Evolutionary conservation across 2,888 invertebrate species (phyloP), one percentile per base, ranked within the genome.

Genomic region (Acanthosepion esculentum): DNA sequence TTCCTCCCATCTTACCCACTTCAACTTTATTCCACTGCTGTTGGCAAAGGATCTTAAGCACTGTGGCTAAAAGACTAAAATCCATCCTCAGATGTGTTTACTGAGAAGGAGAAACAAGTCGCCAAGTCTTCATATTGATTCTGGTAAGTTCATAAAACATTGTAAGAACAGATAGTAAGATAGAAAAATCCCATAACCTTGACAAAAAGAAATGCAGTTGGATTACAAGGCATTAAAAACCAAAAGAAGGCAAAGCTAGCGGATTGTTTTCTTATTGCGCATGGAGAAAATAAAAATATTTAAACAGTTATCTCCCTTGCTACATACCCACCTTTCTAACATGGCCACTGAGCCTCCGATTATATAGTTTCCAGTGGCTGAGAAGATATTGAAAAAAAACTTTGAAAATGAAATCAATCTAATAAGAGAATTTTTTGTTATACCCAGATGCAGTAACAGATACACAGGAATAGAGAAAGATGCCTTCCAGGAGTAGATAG

Each of bases 101-200:
- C 78, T n/a, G 78, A 78, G 78, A 78, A 78, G n/a, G 12, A n/a
- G 33, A 15, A n/a, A 78, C n/a, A 78, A n/a, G n/a, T 78, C 15
- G n/a, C n/a, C 78, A 15, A 59, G 59, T 59, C 23, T 59, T 59
- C 59, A 23, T 59, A 59, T 59, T 23, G 59, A 59, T 59, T 59
- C 20, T 59, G 23, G 59, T 23, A 59, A 23, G 20, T 59, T 59
- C 33, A n/a, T 33, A 78, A n/a, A 78, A 78, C 78, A 78, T n/a
- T 33, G 15, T 78, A 78, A n/a, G 10, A n/a, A 33, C 33, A 33
- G 3, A 33, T n/a, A 33, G n/a, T n/a, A 78, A 33, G 15, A 78
- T n/a, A 78, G n/a, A 78, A n/a, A 78, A 78, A 78, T 78, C n/a
- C 78, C 18, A 78, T 78, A 78, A n/a, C n/a, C n/a, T 78, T n/a